These are phyloP conservation scores for Serripes groenlandicus DNA, from an alignment of 2,888 invertebrate species.

Conservation along the genomic window DNA sequence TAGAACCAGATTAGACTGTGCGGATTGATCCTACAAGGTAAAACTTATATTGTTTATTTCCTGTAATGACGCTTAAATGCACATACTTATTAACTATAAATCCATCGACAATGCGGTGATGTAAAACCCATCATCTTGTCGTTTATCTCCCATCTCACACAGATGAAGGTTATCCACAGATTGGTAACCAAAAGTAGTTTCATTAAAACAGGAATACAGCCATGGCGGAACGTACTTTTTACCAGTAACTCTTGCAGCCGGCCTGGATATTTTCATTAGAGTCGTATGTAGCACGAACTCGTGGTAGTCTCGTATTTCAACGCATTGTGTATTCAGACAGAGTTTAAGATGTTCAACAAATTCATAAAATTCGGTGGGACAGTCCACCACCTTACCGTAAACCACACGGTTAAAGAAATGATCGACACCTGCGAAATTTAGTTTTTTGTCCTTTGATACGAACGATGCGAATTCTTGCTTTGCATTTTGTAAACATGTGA, in stretches of 20 bases:
- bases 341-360: constrained; percentile 82
- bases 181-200: constrained; percentile 84
- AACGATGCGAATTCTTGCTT: constrained; percentile 71
- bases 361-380: constrained; percentile 79
- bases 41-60: no score
- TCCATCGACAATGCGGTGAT: constrained; percentile 60
- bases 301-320: constrained; percentile 85
- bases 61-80: no score
- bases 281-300: constrained; percentile 87
- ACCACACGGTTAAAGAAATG: constrained; percentile 86
- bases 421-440: constrained; percentile 82
- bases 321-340: constrained; percentile 78
- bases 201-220: constrained; percentile 81
- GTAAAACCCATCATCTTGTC: constrained; percentile 86
- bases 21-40: no score
- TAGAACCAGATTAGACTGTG: no score
- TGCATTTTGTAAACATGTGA: constrained; percentile 72
- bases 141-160: constrained; percentile 84
- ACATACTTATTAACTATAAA: no score
- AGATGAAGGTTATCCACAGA: constrained; percentile 83
- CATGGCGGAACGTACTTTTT: constrained; percentile 83
- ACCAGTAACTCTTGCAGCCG: constrained; percentile 79
- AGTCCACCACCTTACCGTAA: constrained; percentile 84
- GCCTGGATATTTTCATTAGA: constrained; percentile 85
- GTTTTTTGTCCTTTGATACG: constrained; percentile 71